Evolutionary conservation across 2,888 invertebrate genomes (phyloP), one percentile per base, ranked within the genome.

Genomic region (Tetheella fluctuosa): DNA sequence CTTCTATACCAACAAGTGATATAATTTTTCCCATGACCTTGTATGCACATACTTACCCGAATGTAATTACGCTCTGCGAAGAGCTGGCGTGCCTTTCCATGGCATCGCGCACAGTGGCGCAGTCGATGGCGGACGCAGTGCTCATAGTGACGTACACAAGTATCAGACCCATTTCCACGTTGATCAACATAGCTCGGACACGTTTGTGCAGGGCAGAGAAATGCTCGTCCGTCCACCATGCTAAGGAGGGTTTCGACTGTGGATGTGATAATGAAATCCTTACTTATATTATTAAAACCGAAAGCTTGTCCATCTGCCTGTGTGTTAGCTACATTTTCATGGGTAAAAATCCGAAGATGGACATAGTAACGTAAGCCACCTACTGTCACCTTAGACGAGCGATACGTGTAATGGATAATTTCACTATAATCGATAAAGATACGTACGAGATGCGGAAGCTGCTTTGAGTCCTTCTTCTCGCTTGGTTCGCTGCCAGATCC

Each of bases 61-160:
- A 55, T 0, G 76, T 84, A 0, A 90, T 63, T 1, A 90, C 90
- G 2, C 72, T 68, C 1, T 83, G 74, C 15, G 58, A 13, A 0
- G 25, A 48, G 13, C 64, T 57, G 1, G 87, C 89, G 65, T 91
- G 88, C 0, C 83, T 70, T 60, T 91, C 89, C 80, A 93, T 84
- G 0, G 93, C 88, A 59, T 90, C 90, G 1, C 83, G 74, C 2
- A 92, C 67, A 1, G 85, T 85, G 59, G 66, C 83, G 70, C 93
- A 94, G 68, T 94, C 94, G n/a, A 94, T 74, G 0, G 95, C 94
- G 8, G 94, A 91, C 2, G 95, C 94, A 0, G 94, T 92, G 52
- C 79, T 84, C 61, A 93, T 89, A 7, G 95, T 94, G 69, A 95
- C 91, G 79, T 95, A 96, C 64, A 96, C 86, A 28, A 94, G 89